A percentile compares a stretch with the other conserved stretches of the same genome.
These are phyloP conservation scores for Laupala kohalensis DNA, from an alignment of 1,140 invertebrate species.

Conservation along the genomic window DNA sequence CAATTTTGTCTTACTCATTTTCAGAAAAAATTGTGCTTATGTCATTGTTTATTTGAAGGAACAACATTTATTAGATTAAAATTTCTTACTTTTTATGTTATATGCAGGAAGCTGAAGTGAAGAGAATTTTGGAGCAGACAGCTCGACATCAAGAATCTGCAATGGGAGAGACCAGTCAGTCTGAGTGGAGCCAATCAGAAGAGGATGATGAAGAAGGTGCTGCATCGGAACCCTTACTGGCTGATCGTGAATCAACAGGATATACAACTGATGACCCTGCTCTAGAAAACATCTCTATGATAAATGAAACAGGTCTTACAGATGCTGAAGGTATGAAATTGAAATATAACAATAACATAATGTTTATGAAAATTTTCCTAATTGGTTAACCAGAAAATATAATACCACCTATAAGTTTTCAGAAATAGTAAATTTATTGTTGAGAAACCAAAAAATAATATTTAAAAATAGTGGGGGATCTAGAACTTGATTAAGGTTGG, in stretches of 20 bases:
- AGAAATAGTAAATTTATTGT: no score
- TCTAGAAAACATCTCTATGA: slow-evolving; percentile 65
- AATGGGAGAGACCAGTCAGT: slow-evolving; percentile 42
- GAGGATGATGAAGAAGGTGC: slow-evolving; percentile 39
- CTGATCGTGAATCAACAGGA: slow-evolving; percentile 52
- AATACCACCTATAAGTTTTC: no score
- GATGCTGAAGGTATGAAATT: slow-evolving; percentile 53
- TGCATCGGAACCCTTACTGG: slow-evolving; percentile 37
- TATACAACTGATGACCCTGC: slow-evolving; percentile 73
- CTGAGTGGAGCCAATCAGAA: slow-evolving; percentile 64
- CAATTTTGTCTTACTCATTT: no score
- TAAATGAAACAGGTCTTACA: slow-evolving; percentile 72
- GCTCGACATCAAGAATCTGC: background rate
- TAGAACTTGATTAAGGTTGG: no score
- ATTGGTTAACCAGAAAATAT: no score
- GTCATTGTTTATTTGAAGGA: no score
- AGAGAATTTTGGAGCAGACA: slow-evolving; percentile 32
- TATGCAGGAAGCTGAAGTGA: slow-evolving; percentile 38
- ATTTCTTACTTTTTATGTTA: slow-evolving; percentile 11
- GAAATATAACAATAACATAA: no score
- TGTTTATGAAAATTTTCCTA: no score
- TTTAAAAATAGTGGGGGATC: no score
- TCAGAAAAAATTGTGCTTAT: no score
- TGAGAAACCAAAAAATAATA: no score
- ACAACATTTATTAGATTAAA: slow-evolving; percentile 1